phyloP scores from a whole-genome alignment of 2,888 invertebrate genomes.

The Polydesmus complanatus region DNA sequence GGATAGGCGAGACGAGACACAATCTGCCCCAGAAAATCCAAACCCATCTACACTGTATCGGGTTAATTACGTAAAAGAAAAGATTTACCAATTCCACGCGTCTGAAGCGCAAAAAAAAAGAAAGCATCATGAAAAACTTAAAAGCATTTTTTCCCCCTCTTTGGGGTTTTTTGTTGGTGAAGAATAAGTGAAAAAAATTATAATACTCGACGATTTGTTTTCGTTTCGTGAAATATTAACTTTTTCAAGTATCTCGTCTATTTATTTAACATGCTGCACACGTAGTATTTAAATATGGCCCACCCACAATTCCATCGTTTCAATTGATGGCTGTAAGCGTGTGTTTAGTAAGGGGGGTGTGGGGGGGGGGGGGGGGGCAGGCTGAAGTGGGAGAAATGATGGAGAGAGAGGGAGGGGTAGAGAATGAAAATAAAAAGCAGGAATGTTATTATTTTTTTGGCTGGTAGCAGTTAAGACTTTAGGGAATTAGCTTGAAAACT shows the following conservation, averaged over 20 bases:
- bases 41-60: no score
- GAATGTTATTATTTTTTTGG: neutral
- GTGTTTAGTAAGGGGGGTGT: neutral
- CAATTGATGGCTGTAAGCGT: neutral
- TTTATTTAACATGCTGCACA: neutral
- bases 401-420: no score
- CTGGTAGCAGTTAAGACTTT: neutral
- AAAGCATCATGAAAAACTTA: no score
- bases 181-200: neutral
- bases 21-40: no score
- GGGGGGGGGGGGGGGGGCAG: neutral
- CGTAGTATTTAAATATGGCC: neutral
- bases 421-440: neutral
- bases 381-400: neutral
- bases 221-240: neutral
- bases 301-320: neutral
- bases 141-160: no score
- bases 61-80: no score
- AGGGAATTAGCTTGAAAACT: neutral
- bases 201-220: neutral
- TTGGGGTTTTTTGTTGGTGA: no score
- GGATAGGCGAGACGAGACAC: no score
- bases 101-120: no score
- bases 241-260: neutral
- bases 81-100: no score